Conservation (phyloP, 2,888 invertebrate species). For the Acanthosoma haemorrhoidale region DNA sequence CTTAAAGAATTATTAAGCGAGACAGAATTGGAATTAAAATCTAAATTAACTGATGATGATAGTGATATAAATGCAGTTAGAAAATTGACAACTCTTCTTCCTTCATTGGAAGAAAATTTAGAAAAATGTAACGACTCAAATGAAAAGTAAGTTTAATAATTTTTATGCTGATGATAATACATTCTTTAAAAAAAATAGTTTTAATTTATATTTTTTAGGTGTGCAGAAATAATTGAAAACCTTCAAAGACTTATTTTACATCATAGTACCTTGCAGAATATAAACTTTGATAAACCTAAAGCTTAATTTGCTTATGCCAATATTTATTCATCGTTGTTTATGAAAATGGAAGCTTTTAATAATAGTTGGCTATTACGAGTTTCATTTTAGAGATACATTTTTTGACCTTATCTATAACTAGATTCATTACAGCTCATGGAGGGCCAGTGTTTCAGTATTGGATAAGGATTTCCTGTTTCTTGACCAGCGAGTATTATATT, state of each 20-base stretch:
- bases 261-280: neutral
- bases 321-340: neutral
- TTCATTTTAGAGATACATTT: no score
- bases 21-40: neutral
- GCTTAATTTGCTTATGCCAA: neutral
- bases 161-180: neutral
- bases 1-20: neutral
- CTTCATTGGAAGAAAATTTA: constrained; percentile 15
- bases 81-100: constrained; percentile 3
- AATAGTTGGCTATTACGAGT: no score
- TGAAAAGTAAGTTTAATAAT: neutral
- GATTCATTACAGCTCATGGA: no score
- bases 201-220: neutral
- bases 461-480: no score
- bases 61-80: neutral
- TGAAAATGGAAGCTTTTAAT: no score
- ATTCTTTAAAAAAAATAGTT: no score
- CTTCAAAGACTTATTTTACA: neutral
- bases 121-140: constrained; percentile 18
- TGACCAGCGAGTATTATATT: no score
- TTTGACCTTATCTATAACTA: no score
- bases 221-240: neutral
- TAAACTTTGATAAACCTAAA: neutral
- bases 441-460: no score
- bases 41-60: neutral